Base-by-base conservation (phyloP, 2,113 vertebrate genomes). In the Osmerus eperlanus region DNA sequence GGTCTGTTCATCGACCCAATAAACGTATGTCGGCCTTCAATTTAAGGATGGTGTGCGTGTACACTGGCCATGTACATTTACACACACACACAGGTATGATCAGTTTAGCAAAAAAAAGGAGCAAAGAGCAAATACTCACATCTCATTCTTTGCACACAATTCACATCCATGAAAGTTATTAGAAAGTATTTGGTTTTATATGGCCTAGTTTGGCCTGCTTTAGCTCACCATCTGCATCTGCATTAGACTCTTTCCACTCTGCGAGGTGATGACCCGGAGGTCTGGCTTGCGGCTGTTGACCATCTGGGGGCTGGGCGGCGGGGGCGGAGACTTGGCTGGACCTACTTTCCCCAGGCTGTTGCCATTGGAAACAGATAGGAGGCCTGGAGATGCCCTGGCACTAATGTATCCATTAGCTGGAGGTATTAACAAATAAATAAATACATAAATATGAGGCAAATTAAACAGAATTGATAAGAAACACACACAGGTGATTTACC, bases 211-310 rank as follows among this genome's bases (percentile, higher is more conserved):
- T 21, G 3, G 75, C 62, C 75, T 69, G 74, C 60, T 79, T 77
- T 72, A 13, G 58, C 19, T 60, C 21, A 23, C 72, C 77, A 96
- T 98, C 91, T 98, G 96, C 97, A 98, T 96, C 82, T 98, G 96
- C 95, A 97, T 94, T 36, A 99, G 89, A 71, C 94, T 95, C 88
- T 99, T 99, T 64, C 94, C 91, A 11, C 94, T 91, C 91, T 98
- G 97, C 8, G 96, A 97, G 75, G 97, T 99, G 94, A 99, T 98
- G 78, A 99, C 96, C 1, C 96, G 89, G 28, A 99, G 91, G 90
- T 98, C 97, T 0, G 96, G 97, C 87, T 98, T 99, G 86, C 96
- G 95, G 91, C 91, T 95, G 91, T 85, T 81, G 65, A 90, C 91
- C 23, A 96, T 93, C 91, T 94, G 96, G 8, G 93, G 72, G 85